These are phyloP conservation scores for Chondrosia reniformis DNA, from an alignment of 37 sponge, comb jelly and placozoan species.

Conservation along the genomic window DNA sequence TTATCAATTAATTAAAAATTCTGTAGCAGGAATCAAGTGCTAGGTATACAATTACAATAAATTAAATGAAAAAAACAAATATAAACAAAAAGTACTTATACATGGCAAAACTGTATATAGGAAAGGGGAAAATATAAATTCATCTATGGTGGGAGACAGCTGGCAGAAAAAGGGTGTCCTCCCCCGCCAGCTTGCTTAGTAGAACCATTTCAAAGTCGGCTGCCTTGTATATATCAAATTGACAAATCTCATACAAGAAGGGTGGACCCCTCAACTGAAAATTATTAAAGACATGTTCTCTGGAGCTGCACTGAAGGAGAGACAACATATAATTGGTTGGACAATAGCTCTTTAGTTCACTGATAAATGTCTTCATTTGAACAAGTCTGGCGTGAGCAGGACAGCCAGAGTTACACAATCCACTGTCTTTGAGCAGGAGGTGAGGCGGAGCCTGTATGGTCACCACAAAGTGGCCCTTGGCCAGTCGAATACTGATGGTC, in stretches of 20 bases:
- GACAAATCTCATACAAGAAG: not conserved
- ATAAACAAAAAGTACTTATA: no score
- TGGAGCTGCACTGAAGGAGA: not conserved
- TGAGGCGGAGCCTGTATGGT: constrained; percentile 31
- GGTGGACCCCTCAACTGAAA: no score
- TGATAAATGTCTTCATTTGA: no score
- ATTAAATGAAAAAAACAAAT: no score
- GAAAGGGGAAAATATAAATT: no score
- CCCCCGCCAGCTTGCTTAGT: not conserved
- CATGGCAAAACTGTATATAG: no score
- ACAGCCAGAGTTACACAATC: constrained; percentile 49
- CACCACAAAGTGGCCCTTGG: constrained; percentile 34
- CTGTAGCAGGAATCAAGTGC: no score
- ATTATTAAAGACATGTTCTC: not conserved
- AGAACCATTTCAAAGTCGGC: constrained; percentile 3
- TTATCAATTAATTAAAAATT: no score
- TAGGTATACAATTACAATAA: no score
- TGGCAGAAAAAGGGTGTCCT: constrained; percentile 14
- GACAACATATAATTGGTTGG: no score
- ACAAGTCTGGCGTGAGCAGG: not conserved
- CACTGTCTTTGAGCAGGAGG: constrained; percentile 16
- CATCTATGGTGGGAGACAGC: no score
- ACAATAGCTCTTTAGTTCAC: no score
- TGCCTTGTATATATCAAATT: not conserved
- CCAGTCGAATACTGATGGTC: constrained; percentile 32